Conservation (phyloP, 1,140 invertebrate genomes). For the Galleria mellonella region DNA sequence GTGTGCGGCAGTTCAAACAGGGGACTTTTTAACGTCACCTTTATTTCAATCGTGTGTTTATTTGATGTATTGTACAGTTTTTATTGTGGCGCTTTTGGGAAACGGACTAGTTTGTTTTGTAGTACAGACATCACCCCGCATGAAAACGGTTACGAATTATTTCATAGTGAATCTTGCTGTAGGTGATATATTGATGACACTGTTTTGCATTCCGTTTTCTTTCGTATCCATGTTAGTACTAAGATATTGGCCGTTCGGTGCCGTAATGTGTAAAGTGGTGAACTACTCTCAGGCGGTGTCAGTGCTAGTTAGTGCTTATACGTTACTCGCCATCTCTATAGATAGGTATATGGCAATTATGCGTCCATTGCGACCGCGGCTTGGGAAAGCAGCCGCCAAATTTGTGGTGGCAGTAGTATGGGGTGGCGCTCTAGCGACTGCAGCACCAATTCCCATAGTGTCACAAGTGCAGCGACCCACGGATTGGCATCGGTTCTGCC, state of each 20-base stretch:
- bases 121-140: constrained; percentile 83
- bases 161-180: constrained; percentile 91
- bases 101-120: constrained; percentile 90
- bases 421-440: constrained; percentile 86
- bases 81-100: constrained; percentile 83
- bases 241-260: constrained; percentile 89
- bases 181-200: constrained; percentile 88
- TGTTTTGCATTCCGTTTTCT: constrained; percentile 91
- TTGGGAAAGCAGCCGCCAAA: constrained; percentile 82
- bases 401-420: constrained; percentile 85
- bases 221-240: constrained; percentile 84
- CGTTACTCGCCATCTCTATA: constrained; percentile 88
- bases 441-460: constrained; percentile 86
- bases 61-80: constrained; percentile 83
- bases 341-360: constrained; percentile 93
- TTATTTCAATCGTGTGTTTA: constrained; percentile 81
- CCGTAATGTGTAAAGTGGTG: constrained; percentile 83
- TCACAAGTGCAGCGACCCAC: constrained; percentile 76
- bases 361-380: constrained; percentile 86
- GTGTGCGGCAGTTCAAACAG: constrained; percentile 16
- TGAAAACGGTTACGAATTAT: constrained; percentile 91
- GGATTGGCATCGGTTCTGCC: constrained; percentile 76
- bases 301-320: constrained; percentile 89
- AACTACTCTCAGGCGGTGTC: constrained; percentile 87
- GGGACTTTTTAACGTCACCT: constrained; percentile 35